Conservation (phyloP, 2,888 invertebrate genomes). For the Prosapia bicincta region DNA sequence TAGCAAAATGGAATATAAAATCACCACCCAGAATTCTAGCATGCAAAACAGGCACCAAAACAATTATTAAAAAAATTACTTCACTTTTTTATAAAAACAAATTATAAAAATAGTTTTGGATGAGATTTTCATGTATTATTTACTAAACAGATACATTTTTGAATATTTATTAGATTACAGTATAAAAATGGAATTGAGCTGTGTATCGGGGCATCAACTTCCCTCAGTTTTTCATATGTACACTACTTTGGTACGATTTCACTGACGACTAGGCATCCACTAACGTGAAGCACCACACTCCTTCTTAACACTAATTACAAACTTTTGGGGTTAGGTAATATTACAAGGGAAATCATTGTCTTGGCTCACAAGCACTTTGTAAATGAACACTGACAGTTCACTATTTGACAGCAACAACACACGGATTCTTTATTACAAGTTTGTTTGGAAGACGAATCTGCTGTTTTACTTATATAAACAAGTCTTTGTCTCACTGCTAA, state of each 20-base stretch:
- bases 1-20: not conserved
- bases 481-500: not conserved
- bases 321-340: not conserved
- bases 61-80: not conserved
- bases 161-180: conserved; percentile 28
- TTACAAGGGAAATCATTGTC: not conserved
- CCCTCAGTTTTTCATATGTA: conserved; percentile 29
- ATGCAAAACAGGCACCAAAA: not conserved
- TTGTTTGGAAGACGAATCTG: conserved; percentile 22
- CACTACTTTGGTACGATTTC: conserved; percentile 39
- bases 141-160: conserved; percentile 21
- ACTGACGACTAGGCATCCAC: conserved; percentile 34
- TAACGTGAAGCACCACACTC: not conserved
- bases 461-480: not conserved
- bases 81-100: not conserved
- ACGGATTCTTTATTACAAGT: not conserved
- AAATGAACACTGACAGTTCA: not conserved
- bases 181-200: conserved; percentile 32
- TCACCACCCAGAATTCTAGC: not conserved
- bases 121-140: conserved; percentile 32
- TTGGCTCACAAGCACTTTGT: not conserved
- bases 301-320: not conserved
- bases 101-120: conserved; percentile 6
- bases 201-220: conserved; percentile 19
- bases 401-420: conserved; percentile 20